Evolutionary conservation across 2,797 vertebrate genomes (phyloP).

Genomic region (Cephalopachus bancanus): DNA sequence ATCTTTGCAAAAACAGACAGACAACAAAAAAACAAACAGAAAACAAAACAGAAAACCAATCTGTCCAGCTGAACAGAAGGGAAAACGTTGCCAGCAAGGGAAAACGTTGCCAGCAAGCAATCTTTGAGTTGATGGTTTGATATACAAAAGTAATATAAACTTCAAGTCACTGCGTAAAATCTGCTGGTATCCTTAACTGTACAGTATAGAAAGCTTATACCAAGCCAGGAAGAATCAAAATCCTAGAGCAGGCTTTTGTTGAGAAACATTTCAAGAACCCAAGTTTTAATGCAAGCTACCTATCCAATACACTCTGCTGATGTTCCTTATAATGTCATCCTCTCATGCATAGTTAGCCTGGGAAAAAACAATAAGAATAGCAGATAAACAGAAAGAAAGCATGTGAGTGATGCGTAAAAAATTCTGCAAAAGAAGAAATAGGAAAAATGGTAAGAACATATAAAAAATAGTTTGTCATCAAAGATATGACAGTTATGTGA

Average conservation of each 20-base stretch:
- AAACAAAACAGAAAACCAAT: not conserved
- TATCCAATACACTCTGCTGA: not conserved
- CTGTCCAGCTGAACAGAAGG: not conserved
- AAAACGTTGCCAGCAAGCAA: not conserved
- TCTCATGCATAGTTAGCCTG: not conserved
- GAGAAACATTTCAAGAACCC: not conserved
- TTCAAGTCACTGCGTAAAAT: not conserved
- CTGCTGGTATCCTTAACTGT: not conserved
- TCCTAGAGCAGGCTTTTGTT: not conserved
- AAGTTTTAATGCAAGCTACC: not conserved
- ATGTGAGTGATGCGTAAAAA: not conserved
- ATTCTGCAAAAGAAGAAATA: not conserved
- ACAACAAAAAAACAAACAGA: not conserved
- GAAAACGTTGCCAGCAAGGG: not conserved
- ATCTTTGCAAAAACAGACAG: not conserved
- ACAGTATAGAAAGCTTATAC: not conserved
- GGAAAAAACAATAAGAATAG: not conserved
- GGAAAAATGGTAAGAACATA: not conserved
- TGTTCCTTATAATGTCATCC: not conserved
- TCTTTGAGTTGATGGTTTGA: not conserved
- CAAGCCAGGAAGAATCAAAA: slow-evolving; percentile 3
- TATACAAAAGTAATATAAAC: not conserved
- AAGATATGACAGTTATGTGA: slow-evolving; percentile 2
- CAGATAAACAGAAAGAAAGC: not conserved
- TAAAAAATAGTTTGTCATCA: slow-evolving; percentile 18